These are phyloP conservation scores for Pterostichus madidus DNA, from an alignment of 2,888 invertebrate species.

Conservation along the genomic window DNA sequence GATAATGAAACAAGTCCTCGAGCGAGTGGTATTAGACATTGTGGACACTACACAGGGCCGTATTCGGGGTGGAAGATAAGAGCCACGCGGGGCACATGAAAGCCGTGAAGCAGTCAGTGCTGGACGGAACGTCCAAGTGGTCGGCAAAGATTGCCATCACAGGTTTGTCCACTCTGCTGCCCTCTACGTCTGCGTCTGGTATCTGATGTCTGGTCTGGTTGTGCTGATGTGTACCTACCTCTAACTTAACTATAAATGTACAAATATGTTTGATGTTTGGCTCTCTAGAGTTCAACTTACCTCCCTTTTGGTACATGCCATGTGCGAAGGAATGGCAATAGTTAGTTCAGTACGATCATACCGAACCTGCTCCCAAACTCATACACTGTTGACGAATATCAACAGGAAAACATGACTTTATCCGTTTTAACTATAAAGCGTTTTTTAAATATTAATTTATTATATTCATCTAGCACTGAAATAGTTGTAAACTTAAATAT, in stretches of 20 bases:
- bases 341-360: neutral
- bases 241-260: constrained; percentile 24
- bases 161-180: constrained; percentile 86
- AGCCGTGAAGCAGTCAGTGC: constrained; percentile 98
- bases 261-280: constrained; percentile 65
- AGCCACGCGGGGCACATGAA: constrained; percentile 97
- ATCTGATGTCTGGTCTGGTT: constrained; percentile 14
- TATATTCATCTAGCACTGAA: too few species aligned
- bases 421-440: too few species aligned
- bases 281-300: too few species aligned
- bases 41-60: constrained; percentile 84
- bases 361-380: neutral
- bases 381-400: neutral
- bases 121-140: constrained; percentile 99
- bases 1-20: constrained; percentile 22
- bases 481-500: too few species aligned
- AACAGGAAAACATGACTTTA: neutral
- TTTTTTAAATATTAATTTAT: too few species aligned
- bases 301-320: neutral
- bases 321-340: constrained; percentile 18
- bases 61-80: constrained; percentile 97
- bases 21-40: constrained; percentile 2
- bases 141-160: constrained; percentile 99
- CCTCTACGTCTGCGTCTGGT: neutral
- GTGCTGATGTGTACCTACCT: constrained; percentile 30